Percentiles rank a stretch among this genome's conserved stretches.
Evolutionary conservation across 2,888 invertebrate species (phyloP).

Genomic region (Litoditis marina): DNA sequence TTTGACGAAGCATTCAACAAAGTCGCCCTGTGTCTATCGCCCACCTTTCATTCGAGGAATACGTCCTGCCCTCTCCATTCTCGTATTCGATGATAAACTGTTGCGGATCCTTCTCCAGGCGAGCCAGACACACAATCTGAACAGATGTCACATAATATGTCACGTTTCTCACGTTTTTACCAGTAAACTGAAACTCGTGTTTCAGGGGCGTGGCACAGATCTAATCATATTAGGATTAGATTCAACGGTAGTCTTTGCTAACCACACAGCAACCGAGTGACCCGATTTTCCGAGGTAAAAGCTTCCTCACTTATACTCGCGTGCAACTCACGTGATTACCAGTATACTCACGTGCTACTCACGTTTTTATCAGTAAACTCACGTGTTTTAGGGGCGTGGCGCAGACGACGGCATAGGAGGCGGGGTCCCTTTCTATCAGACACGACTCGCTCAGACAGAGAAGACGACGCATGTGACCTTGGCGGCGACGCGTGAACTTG

Average conservation of each 20-base stretch:
- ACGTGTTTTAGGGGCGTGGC: conserved; percentile 69
- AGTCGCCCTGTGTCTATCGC: no score
- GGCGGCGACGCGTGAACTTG: conserved; percentile 80
- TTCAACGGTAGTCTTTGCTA: no score
- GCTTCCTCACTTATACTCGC: no score
- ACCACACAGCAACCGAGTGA: no score
- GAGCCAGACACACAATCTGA: conserved; percentile 84
- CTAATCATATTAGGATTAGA: conserved; percentile 89
- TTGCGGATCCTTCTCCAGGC: conserved; percentile 86
- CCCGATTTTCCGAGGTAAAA: no score
- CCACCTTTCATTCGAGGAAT: conserved; percentile 84
- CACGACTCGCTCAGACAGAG: conserved; percentile 90
- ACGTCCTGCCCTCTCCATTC: conserved; percentile 82
- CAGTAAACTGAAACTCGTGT: no score
- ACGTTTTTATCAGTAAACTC: conserved; percentile 34
- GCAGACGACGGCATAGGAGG: conserved; percentile 89
- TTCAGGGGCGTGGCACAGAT: conserved; percentile 74
- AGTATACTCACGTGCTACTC: background rate
- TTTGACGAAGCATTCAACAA: no score
- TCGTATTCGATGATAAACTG: conserved; percentile 89
- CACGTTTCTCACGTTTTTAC: no score
- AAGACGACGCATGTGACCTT: conserved; percentile 75
- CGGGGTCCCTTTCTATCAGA: conserved; percentile 90
- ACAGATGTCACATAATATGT: conserved; percentile 21
- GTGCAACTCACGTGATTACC: no score